These are phyloP conservation scores for Hipposideros larvatus DNA, from an alignment of 2,797 vertebrate species.

Conservation along the genomic window DNA sequence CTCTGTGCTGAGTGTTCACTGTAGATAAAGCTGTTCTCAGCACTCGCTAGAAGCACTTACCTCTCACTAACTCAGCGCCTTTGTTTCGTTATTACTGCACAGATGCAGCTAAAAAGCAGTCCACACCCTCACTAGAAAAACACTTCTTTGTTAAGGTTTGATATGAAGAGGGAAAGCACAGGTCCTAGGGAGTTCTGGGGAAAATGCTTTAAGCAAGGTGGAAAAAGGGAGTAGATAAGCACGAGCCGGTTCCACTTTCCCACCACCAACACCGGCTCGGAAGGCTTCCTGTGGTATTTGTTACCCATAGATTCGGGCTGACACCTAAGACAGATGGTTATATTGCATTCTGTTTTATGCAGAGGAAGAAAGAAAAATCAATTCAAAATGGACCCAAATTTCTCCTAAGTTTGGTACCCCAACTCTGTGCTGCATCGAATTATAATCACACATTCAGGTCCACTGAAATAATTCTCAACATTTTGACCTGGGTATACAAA, in stretches of 20 bases:
- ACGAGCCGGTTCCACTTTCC: neutral
- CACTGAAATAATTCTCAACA: neutral
- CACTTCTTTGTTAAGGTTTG: conserved; percentile 62
- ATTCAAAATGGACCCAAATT: conserved; percentile 51
- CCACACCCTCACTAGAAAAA: conserved; percentile 66
- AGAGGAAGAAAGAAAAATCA: neutral
- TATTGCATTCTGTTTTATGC: neutral
- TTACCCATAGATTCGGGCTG: neutral
- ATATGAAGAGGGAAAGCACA: neutral
- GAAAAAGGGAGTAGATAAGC: neutral
- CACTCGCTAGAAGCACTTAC: neutral
- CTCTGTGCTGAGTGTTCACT: conserved; percentile 49
- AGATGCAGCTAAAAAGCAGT: conserved; percentile 62
- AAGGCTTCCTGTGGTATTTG: neutral
- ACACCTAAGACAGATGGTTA: neutral
- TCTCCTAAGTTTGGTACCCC: neutral
- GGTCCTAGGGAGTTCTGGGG: neutral
- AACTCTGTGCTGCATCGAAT: neutral
- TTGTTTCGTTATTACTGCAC: conserved; percentile 58
- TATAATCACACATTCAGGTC: neutral
- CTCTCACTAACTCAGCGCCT: conserved; percentile 67
- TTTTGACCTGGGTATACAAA: neutral
- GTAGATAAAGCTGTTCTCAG: conserved; percentile 72
- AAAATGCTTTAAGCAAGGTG: neutral
- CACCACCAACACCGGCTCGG: neutral